Base-by-base conservation (phyloP, 2,113 vertebrate species). In the Lota lota region DNA sequence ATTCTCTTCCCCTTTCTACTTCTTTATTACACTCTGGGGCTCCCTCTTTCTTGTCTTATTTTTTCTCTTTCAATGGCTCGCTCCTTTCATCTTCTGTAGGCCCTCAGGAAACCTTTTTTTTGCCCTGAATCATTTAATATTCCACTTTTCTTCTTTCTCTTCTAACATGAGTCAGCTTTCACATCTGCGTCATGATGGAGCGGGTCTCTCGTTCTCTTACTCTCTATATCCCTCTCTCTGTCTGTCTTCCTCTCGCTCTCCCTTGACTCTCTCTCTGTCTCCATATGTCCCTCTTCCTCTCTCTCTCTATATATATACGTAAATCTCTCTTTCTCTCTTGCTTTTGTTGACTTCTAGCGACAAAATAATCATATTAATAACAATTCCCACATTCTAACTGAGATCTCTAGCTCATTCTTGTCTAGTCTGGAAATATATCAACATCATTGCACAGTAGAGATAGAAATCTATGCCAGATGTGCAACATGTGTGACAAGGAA, bases 101-200 rank as follows among this genome's bases (percentile, higher is more conserved):
- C 16, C 53, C 53, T 56, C 16, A 18, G 53, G 53, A 56, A n/a
- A 18, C 53, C 17, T 14, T 51, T 64, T 64, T 50, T 64, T 60
- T 17, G 16, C 16, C 12, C 12, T 20, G 21, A 12, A 63, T 64
- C 71, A 21, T 19, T 57, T 51, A 70, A 63, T 71, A 68, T 66
- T 62, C 63, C 17, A 69, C 62, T 72, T 74, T 63, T 69, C 40
- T 53, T 72, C 74, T 72, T 79, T 67, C 62, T 68, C 18, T 15
- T 74, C 79, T 83, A 80, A 80, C 78, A 78, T 79, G 93, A 95
- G 88, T 92, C 93, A 85, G 88, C 88, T 82, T 83, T 87, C 74
- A 84, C 79, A 58, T 74, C 69, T 65, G 75, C 59, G 80, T 81
- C 82, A 74, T 76, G 85, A 84, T 74, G 73, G 81, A 70, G 74